phyloP scores from a whole-genome alignment of 2,797 vertebrate genomes.

The Enteromius thamalakanensis region DNA sequence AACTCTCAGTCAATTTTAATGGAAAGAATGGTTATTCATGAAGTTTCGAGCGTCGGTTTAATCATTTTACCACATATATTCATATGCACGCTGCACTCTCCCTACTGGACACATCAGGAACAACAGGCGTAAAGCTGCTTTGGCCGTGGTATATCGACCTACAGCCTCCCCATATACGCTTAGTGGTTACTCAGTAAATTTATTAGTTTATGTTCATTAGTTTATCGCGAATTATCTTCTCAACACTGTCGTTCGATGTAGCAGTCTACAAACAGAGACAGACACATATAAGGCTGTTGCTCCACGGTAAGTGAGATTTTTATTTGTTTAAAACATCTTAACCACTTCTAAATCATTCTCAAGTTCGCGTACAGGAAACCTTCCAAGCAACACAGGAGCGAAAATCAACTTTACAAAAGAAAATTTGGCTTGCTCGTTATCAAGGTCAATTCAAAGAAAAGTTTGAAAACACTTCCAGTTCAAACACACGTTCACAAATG shows the following conservation, averaged over 20 bases:
- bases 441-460: not conserved
- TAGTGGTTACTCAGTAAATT: not conserved
- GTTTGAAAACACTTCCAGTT: not conserved
- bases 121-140: too few species aligned
- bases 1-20: too few species aligned
- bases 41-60: too few species aligned
- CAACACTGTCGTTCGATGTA: too few species aligned
- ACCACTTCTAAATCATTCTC: too few species aligned
- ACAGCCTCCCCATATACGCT: too few species aligned
- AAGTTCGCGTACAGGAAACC: not conserved
- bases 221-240: not conserved
- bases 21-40: too few species aligned
- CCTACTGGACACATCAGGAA: too few species aligned
- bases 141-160: too few species aligned
- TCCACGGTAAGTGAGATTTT: not conserved
- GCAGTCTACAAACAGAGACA: not conserved
- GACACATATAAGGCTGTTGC: not conserved
- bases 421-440: not conserved
- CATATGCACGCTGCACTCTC: too few species aligned
- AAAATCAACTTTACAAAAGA: not conserved
- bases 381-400: not conserved
- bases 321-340: not conserved
- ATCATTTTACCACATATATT: too few species aligned
- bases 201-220: too few species aligned
- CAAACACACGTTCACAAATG: not conserved